These are phyloP conservation scores for Eptesicus fuscus DNA, from an alignment of 2,113 vertebrate genomes.

Conservation along the genomic window DNA sequence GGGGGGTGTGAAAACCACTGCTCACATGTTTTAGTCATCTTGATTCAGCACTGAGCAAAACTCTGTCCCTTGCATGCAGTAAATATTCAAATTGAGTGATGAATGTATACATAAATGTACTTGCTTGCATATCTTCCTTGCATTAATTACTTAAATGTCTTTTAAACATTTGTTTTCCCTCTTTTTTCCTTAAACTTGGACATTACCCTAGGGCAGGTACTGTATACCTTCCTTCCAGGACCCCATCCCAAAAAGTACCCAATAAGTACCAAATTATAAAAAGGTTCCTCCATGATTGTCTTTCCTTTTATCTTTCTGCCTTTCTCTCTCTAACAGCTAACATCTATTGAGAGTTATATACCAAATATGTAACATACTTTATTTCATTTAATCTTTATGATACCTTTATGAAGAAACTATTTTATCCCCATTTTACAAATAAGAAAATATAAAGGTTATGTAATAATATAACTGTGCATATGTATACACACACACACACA, in stretches of 20 bases:
- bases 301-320: too few relatives aligned
- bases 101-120: background rate
- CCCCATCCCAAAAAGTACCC: background rate
- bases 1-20: background rate
- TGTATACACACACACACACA: background rate
- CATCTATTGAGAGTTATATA: background rate
- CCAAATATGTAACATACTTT: background rate
- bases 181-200: background rate
- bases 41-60: slow-evolving; percentile 10
- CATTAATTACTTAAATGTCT: slow-evolving; percentile 21
- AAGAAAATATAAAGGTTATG: slow-evolving; percentile 27
- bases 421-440: slow-evolving; percentile 25
- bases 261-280: background rate
- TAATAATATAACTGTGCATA: slow-evolving; percentile 5
- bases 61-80: background rate
- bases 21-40: background rate
- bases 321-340: background rate
- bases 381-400: slow-evolving; percentile 28
- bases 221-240: background rate
- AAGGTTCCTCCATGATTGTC: too few relatives aligned
- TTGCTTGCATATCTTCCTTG: background rate
- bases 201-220: background rate
- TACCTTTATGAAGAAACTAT: background rate
- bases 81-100: background rate
- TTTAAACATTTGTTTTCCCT: background rate